Percentiles rank a stretch among this genome's conserved stretches.
Evolutionary conservation across 1,140 invertebrate genomes (phyloP).

Genomic region (Bombus sibiricus): DNA sequence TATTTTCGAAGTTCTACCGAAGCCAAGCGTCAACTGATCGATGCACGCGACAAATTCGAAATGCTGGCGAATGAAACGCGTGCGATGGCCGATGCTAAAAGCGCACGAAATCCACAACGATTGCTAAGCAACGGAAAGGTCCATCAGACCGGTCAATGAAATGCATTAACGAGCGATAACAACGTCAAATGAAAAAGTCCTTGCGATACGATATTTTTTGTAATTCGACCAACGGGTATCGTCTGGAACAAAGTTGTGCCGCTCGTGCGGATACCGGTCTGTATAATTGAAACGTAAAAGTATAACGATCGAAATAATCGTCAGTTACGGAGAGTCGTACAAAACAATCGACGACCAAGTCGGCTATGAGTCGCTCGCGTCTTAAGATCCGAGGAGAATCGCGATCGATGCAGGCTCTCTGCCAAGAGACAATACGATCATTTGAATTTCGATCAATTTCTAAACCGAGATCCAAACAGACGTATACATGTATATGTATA

Average conservation of each 20-base stretch:
- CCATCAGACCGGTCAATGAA: conserved; percentile 44
- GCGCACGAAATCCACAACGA: conserved; percentile 34
- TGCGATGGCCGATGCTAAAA: neutral
- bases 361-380: neutral
- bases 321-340: neutral
- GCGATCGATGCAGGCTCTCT: neutral
- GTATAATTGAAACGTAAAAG: conserved; percentile 69
- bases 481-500: no score
- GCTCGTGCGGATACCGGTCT: neutral
- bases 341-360: neutral
- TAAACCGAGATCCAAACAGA: no score
- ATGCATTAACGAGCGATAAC: conserved; percentile 71
- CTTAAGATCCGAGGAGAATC: neutral
- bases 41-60: neutral
- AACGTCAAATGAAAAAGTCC: conserved; percentile 75
- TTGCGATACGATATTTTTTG: conserved; percentile 63
- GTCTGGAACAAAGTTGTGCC: neutral
- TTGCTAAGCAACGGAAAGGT: conserved; percentile 18
- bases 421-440: neutral
- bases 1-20: neutral
- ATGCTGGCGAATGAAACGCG: neutral
- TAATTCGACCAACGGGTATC: conserved; percentile 21
- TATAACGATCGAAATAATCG: conserved; percentile 68
- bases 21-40: neutral
- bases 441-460: neutral